phyloP scores from a whole-genome alignment of 2,113 vertebrate species.

The Myrmecobius fasciatus region DNA sequence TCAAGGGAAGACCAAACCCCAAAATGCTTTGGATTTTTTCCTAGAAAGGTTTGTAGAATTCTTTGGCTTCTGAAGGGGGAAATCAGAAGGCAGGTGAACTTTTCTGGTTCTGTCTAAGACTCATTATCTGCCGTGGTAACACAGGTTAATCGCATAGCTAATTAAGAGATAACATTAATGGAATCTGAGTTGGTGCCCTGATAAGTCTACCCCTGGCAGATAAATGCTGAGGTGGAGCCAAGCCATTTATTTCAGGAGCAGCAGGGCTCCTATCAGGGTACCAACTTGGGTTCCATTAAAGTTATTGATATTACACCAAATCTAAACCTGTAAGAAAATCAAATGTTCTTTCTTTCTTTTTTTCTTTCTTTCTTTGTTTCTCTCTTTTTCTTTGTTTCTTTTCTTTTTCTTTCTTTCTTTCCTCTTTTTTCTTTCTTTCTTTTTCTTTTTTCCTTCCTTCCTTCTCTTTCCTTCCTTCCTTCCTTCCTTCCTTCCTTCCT shows the following conservation, averaged over 20 bases:
- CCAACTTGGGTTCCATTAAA: slow-evolving; percentile 72
- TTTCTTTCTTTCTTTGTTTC: not conserved
- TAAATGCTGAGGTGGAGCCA: slow-evolving; percentile 75
- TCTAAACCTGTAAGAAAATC: slow-evolving; percentile 65
- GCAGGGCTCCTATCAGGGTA: slow-evolving; percentile 75
- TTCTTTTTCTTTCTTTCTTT: no score
- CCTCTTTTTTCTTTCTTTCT: no score
- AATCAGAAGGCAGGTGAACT: slow-evolving; percentile 74
- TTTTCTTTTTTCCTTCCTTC: no score
- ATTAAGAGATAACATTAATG: slow-evolving; percentile 82
- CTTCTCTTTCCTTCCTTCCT: not conserved
- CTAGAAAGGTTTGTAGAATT: slow-evolving; percentile 72
- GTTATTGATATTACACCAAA: slow-evolving; percentile 76
- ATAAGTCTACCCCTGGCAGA: slow-evolving; percentile 78
- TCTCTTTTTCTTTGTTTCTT: no score
- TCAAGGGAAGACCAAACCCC: slow-evolving; percentile 34
- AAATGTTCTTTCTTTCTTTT: not conserved
- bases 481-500: not conserved
- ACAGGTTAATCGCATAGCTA: slow-evolving; percentile 81
- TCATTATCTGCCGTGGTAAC: slow-evolving; percentile 75
- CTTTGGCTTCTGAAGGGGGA: slow-evolving; percentile 76
- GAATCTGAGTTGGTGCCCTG: slow-evolving; percentile 79
- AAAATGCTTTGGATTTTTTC: slow-evolving; percentile 25
- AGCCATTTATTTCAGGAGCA: slow-evolving; percentile 79
- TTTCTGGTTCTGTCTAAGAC: slow-evolving; percentile 64